phyloP scores from a whole-genome alignment of 2,113 vertebrate genomes.

The Platysteira castanea region DNA sequence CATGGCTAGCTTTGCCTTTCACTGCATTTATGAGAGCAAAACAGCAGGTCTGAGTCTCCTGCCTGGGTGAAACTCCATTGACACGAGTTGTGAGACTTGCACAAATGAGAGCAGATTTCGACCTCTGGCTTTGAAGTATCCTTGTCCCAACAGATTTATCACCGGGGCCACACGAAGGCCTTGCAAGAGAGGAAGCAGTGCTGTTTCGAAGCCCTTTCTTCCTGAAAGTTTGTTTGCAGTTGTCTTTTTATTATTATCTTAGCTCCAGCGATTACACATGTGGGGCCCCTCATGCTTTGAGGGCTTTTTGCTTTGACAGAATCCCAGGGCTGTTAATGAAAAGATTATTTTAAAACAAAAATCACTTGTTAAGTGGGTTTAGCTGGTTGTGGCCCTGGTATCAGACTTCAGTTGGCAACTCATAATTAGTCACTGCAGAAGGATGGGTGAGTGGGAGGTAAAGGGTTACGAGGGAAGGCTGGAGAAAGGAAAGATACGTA shows the following conservation, averaged over 20 bases:
- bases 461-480: constrained; percentile 17
- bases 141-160: constrained; percentile 46
- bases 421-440: background rate
- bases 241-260: constrained; percentile 15
- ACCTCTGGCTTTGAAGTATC: constrained; percentile 33
- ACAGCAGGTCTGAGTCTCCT: background rate
- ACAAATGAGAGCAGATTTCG: background rate
- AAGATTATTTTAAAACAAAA: background rate
- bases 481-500: constrained; percentile 29
- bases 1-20: background rate
- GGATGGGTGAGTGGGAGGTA: background rate
- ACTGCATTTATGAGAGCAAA: background rate
- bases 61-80: background rate
- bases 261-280: background rate
- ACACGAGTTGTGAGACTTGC: background rate
- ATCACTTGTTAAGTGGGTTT: background rate
- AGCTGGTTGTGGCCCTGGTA: background rate
- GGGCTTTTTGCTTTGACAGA: background rate
- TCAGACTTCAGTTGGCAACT: background rate
- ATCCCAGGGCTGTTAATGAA: background rate
- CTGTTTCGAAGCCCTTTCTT: constrained; percentile 12
- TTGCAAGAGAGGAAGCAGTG: constrained; percentile 26
- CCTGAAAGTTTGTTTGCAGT: constrained; percentile 6
- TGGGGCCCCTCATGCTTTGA: background rate
- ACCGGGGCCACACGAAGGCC: background rate